phyloP scores from a whole-genome alignment of 2,113 vertebrate genomes.

The Sinocyclocheilus rhinocerous region DNA sequence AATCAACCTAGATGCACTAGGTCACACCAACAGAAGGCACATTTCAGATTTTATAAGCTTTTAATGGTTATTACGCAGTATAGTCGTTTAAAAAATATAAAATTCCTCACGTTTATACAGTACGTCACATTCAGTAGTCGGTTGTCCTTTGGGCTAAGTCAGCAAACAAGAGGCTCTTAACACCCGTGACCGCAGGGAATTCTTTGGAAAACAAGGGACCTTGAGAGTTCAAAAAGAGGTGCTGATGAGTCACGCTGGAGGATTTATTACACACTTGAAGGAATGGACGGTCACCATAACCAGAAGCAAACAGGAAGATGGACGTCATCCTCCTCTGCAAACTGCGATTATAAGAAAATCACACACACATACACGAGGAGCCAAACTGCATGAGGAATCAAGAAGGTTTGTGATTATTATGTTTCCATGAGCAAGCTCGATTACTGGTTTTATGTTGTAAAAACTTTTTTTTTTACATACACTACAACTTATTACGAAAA shows the following conservation, averaged over 20 bases:
- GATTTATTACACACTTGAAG: not conserved
- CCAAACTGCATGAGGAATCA: not conserved
- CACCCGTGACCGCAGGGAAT: constrained; percentile 3
- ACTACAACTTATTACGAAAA: not conserved
- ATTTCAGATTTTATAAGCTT: not conserved
- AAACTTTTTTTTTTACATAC: not conserved
- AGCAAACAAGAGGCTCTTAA: constrained; percentile 27
- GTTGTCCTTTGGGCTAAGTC: constrained; percentile 26
- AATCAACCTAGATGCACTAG: not conserved
- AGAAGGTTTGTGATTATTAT: constrained; percentile 28
- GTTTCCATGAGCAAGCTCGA: not conserved
- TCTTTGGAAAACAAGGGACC: not conserved
- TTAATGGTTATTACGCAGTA: not conserved
- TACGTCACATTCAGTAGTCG: not conserved
- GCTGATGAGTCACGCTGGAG: not conserved
- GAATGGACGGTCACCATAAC: constrained; percentile 22
- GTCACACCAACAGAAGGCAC: not conserved
- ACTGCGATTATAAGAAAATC: constrained; percentile 8
- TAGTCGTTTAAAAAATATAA: not conserved
- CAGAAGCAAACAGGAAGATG: constrained; percentile 12
- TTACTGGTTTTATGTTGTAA: not conserved
- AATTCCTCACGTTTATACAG: not conserved
- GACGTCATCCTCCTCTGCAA: not conserved
- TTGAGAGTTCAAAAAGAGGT: constrained; percentile 26
- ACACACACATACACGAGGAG: not conserved